Conservation (phyloP, 37 sponge, comb jelly and placozoan species). For the Bolinopsis microptera region DNA sequence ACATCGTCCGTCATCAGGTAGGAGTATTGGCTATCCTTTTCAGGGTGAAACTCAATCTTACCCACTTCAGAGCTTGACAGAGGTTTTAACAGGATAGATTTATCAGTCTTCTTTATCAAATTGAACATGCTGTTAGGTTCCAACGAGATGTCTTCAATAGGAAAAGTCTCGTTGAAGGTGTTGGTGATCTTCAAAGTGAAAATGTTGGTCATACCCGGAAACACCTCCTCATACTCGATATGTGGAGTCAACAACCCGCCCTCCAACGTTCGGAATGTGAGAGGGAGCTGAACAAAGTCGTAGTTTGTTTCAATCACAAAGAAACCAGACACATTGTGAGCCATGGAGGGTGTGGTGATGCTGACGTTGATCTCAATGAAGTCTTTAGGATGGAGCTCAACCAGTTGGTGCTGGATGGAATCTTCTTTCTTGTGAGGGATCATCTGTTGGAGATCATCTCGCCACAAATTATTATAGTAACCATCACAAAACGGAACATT, state of each 20-base stretch:
- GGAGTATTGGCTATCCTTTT: neutral
- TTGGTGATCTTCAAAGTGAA: constrained; percentile 51
- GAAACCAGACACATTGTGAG: constrained; percentile 51
- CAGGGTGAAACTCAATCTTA: constrained; percentile 10
- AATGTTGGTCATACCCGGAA: constrained; percentile 21
- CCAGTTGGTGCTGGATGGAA: constrained; percentile 49
- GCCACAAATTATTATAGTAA: constrained; percentile 18
- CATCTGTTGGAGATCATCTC: neutral
- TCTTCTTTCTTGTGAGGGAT: constrained; percentile 12
- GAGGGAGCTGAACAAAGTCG: constrained; percentile 42
- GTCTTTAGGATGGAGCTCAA: neutral
- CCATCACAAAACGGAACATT: constrained; percentile 60
- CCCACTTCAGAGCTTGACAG: constrained; percentile 8
- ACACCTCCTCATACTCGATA: constrained; percentile 35
- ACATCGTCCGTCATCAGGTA: constrained; percentile 38
- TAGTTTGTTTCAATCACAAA: constrained; percentile 61
- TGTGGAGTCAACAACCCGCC: constrained; percentile 16
- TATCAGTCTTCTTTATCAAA: neutral
- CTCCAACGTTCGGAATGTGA: constrained; percentile 40
- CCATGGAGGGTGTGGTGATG: constrained; percentile 42
- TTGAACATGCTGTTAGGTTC: neutral
- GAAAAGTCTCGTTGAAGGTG: constrained; percentile 55
- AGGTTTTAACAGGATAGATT: neutral
- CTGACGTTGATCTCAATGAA: constrained; percentile 37
- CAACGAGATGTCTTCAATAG: constrained; percentile 40